A percentile compares a stretch with the other conserved stretches of the same genome.
Evolutionary conservation across 2,113 vertebrate genomes (phyloP).

Genomic region (Perognathus longimembris): DNA sequence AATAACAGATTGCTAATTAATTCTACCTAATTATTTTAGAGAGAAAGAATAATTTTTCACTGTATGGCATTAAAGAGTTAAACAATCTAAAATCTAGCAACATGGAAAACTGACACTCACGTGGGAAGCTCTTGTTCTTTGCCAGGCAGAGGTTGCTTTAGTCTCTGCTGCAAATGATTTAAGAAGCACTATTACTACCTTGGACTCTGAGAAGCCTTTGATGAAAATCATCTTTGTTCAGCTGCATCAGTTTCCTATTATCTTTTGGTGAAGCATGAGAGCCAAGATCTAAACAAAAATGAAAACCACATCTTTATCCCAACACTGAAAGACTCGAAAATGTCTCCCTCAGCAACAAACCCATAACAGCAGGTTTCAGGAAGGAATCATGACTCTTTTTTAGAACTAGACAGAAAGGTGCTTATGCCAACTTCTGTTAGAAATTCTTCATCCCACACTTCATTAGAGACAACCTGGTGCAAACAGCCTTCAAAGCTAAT

Average conservation of each 20-base stretch:
- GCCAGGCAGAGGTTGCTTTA: background rate
- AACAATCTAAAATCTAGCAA: background rate
- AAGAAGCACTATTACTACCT: background rate
- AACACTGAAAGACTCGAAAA: slow-evolving; percentile 50
- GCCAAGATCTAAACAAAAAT: slow-evolving; percentile 25
- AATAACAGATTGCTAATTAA: background rate
- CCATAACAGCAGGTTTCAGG: background rate
- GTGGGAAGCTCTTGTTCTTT: background rate
- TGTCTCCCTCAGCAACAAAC: background rate
- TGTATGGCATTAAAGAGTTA: background rate
- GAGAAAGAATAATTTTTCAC: background rate
- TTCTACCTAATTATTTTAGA: background rate
- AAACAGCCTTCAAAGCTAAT: background rate
- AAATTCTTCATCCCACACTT: background rate
- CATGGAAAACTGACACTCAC: background rate
- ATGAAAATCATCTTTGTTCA: slow-evolving; percentile 45
- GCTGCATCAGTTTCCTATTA: slow-evolving; percentile 19
- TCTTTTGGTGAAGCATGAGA: slow-evolving; percentile 25
- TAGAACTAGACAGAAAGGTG: background rate
- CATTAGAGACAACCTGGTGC: background rate
- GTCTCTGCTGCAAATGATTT: background rate
- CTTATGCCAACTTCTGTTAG: background rate
- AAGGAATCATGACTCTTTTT: background rate
- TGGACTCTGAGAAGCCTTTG: slow-evolving; percentile 6
- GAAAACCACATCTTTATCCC: slow-evolving; percentile 2